Conservation (phyloP, 35 echinoderm and acorn worm genomes). For the Ophiothrix spiculata region DNA sequence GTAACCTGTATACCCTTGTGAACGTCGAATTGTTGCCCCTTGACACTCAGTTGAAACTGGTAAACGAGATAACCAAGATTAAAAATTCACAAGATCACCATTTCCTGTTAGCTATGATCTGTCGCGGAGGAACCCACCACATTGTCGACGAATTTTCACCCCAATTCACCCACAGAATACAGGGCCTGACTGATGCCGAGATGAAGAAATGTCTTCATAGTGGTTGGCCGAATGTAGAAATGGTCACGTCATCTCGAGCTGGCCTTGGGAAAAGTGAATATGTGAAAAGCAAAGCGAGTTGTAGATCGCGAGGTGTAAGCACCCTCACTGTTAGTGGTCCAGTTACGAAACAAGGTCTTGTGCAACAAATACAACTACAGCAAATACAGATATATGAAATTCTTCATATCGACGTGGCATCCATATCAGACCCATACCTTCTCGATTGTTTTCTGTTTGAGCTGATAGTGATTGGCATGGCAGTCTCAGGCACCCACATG, state of each 20-base stretch:
- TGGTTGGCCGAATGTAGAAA: conserved; percentile 39
- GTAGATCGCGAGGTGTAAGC: background rate
- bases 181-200: conserved; percentile 11
- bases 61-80: conserved; percentile 20
- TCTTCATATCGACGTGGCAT: conserved; percentile 21
- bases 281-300: background rate
- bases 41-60: conserved; percentile 29
- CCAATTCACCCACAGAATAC: conserved; percentile 20
- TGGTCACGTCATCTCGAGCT: conserved; percentile 25
- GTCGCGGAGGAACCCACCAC: conserved; percentile 35
- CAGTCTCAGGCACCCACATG: conserved; percentile 25
- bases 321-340: conserved; percentile 11
- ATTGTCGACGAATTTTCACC: conserved; percentile 42
- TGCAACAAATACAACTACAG: background rate
- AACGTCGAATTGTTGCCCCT: conserved; percentile 23
- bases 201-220: conserved; percentile 16
- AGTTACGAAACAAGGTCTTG: conserved; percentile 10
- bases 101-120: conserved; percentile 34
- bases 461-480: conserved; percentile 26
- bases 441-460: conserved; percentile 33
- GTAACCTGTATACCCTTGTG: conserved; percentile 7
- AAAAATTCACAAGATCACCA: background rate
- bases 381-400: background rate
- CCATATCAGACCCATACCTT: conserved; percentile 9
- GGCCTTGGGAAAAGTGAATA: conserved; percentile 39